phyloP scores from a whole-genome alignment of 2,797 vertebrate species.

The Coranthus polyacanthus region DNA sequence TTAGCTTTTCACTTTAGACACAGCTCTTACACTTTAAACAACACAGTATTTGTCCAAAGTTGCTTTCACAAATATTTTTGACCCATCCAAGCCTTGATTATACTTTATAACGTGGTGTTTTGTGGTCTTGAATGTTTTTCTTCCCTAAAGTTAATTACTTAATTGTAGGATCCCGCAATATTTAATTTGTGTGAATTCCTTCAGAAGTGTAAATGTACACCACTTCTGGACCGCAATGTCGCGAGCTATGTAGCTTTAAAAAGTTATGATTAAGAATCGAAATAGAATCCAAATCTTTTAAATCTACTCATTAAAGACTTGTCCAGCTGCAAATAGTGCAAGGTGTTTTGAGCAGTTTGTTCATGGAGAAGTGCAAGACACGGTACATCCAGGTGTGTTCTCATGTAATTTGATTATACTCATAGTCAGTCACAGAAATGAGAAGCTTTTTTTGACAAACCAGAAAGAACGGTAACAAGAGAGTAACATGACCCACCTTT shows the following conservation, averaged over 20 bases:
- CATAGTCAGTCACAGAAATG: not conserved
- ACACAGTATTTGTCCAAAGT: not conserved
- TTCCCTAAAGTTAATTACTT: not conserved
- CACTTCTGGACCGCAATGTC: not conserved
- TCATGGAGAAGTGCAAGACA: not conserved
- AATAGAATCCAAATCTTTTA: not conserved
- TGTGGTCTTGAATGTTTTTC: not conserved
- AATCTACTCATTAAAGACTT: too few relatives aligned
- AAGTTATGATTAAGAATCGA: not conserved
- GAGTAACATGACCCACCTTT: constrained; percentile 45
- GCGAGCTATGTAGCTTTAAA: not conserved
- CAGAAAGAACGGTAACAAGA: constrained; percentile 28
- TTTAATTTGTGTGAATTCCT: not conserved
- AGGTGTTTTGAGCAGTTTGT: not conserved
- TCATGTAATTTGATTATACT: constrained; percentile 32
- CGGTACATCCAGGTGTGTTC: not conserved
- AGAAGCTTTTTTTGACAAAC: constrained; percentile 23
- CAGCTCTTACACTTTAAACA: not conserved
- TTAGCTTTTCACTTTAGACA: constrained; percentile 2
- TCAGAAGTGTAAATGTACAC: not conserved
- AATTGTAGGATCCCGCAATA: not conserved
- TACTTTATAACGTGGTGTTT: not conserved
- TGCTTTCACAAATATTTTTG: not conserved
- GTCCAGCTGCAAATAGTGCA: too few relatives aligned
- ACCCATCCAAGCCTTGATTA: not conserved